Evolutionary conservation across 2,797 vertebrate genomes (phyloP), one percentile per base, ranked within the genome.

Genomic region (Sebastes vulpes): DNA sequence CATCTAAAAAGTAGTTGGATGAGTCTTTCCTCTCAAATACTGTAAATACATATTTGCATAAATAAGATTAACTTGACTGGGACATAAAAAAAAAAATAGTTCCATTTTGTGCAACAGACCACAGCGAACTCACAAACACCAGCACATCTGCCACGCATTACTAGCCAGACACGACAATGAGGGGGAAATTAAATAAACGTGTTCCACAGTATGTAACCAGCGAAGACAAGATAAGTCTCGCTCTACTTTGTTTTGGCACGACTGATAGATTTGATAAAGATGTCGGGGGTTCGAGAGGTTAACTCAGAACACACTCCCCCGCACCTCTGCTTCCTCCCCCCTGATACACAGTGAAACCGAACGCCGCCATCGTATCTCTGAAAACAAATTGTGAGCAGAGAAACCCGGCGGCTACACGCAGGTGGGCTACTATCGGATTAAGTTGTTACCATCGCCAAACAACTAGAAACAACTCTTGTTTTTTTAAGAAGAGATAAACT

Each of bases 71-170:
- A 67, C 6, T 65, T 61, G 5, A 79, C 21, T 50, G 48, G 50
- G 50, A 69, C 9, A 20, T 16, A 77, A 74, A 70, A 72, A 72
- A 70, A 72, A 72, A 61, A 72, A 72, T 23, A 35, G 25, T 20
- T 83, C 14, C 21, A 69, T 68, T 80, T 77, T 75, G 35, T 71
- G 72, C 72, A 71, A 32, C 35, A 70, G 75, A 90, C 84, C 65
- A 67, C 87, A 87, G 81, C 28, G 6, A 77, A 82, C 60, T 88
- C 87, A 83, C 73, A 82, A 82, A 90, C 86, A 89, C 66, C 75
- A 81, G 72, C 77, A 91, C 94, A 95, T 95, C 93, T 95, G 93
- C 75, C 75, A 21, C 2, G 54, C 83, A 92, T 95, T 95, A 94
- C 72, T 6, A 11, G 11, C 64, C 79, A 94, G 91, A 93, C 93